Conservation (phyloP, 2,888 invertebrate species). For the Gari tellinella region DNA sequence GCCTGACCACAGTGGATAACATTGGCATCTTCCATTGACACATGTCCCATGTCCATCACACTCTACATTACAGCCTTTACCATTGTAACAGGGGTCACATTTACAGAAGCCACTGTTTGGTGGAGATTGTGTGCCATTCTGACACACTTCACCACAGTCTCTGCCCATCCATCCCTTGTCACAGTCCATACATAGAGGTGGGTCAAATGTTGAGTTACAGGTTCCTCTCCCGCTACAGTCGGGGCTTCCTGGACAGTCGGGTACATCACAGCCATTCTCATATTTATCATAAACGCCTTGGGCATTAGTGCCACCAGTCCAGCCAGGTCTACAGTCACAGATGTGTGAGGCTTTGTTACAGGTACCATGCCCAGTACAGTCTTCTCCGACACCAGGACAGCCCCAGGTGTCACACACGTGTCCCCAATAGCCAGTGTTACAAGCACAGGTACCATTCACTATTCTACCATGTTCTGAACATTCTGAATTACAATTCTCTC, state of each 20-base stretch:
- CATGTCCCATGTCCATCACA: constrained; percentile 64
- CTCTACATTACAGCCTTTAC: constrained; percentile 66
- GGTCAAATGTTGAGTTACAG: constrained; percentile 61
- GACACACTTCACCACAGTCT: constrained; percentile 69
- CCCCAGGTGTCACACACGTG: constrained; percentile 69
- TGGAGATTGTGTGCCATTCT: constrained; percentile 62
- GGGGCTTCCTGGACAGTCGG: constrained; percentile 75
- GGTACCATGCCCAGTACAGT: constrained; percentile 71
- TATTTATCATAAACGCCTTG: constrained; percentile 16
- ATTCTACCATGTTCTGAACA: constrained; percentile 71
- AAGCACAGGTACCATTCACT: constrained; percentile 57
- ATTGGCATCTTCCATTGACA: constrained; percentile 55
- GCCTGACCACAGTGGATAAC: constrained; percentile 69
- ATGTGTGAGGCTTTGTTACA: constrained; percentile 68
- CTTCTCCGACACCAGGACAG: constrained; percentile 68
- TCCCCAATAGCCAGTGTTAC: constrained; percentile 73
- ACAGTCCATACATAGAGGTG: constrained; percentile 70
- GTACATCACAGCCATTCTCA: constrained; percentile 64
- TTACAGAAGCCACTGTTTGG: constrained; percentile 65
- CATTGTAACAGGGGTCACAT: constrained; percentile 68
- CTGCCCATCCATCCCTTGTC: constrained; percentile 68
- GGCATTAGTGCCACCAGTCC: constrained; percentile 50
- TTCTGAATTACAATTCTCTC: constrained; percentile 69
- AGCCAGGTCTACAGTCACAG: constrained; percentile 72
- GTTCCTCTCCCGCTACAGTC: constrained; percentile 69